phyloP scores from a whole-genome alignment of 2,888 invertebrate species.

The Trachelus tabidus region DNA sequence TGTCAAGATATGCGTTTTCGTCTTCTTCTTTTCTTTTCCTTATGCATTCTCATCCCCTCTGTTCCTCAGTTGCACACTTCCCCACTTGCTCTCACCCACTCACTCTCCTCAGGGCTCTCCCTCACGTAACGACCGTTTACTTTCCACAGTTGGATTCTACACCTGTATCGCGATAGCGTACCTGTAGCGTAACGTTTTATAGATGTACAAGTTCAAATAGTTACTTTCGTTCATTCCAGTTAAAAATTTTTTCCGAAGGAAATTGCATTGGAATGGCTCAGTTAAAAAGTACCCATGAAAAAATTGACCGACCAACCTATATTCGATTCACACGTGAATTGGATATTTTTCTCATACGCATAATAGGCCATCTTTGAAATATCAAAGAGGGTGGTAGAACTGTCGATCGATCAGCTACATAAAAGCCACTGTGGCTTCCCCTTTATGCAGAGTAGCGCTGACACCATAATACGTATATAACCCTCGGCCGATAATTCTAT shows the following conservation, averaged over 20 bases:
- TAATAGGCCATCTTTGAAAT: neutral
- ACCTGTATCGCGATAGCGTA: neutral
- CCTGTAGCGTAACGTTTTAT: neutral
- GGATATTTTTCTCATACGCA: neutral
- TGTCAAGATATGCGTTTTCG: conserved; percentile 40
- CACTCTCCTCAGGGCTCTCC: neutral
- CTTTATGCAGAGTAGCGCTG: neutral
- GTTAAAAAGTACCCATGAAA: neutral
- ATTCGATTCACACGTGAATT: neutral
- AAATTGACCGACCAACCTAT: neutral
- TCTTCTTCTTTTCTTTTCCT: neutral
- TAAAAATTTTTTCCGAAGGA: neutral
- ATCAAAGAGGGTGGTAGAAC: neutral
- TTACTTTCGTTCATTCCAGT: neutral
- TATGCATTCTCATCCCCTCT: neutral
- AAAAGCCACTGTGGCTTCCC: neutral
- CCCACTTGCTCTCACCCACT: neutral
- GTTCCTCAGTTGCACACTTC: neutral
- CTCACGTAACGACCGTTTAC: conserved; percentile 3
- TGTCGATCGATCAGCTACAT: conserved; percentile 29
- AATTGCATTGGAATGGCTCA: neutral
- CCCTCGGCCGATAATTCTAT: conserved; percentile 30
- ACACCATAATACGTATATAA: neutral
- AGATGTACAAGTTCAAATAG: neutral
- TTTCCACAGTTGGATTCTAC: neutral